Percentiles rank a stretch among this genome's conserved stretches.
Evolutionary conservation across 2,113 vertebrate species (phyloP).

Genomic region (Anser brachyrhynchus): DNA sequence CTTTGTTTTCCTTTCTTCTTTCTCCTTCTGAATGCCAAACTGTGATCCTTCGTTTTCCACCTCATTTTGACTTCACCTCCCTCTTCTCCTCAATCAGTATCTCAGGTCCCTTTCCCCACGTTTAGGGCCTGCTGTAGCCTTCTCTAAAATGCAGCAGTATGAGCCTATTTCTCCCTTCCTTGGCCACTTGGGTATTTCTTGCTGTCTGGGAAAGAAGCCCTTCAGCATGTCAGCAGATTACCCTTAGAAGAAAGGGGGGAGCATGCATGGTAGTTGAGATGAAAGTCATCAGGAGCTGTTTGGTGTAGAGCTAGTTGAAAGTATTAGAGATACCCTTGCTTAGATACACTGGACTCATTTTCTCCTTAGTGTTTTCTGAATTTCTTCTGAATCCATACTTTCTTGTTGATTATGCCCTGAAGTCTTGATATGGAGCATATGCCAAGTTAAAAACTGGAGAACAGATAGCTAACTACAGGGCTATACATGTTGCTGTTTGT

Average conservation of each 20-base stretch:
- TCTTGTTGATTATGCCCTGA: not conserved
- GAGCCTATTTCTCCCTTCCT: not conserved
- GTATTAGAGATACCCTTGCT: not conserved
- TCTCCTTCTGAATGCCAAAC: not conserved
- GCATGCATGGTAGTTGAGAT: not conserved
- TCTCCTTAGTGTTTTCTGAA: not conserved
- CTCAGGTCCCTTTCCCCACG: not conserved
- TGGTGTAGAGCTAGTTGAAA: not conserved
- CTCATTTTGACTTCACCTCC: not conserved
- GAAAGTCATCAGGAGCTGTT: not conserved
- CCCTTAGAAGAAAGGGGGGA: not conserved
- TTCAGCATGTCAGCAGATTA: not conserved
- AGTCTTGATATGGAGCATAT: not conserved
- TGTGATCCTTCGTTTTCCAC: not conserved
- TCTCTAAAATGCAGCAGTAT: not conserved
- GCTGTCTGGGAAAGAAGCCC: not conserved
- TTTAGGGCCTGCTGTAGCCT: not conserved
- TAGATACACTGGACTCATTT: not conserved
- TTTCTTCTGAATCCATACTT: not conserved
- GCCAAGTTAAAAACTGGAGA: not conserved
- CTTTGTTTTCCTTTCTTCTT: not conserved
- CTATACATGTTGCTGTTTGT: fast-evolving
- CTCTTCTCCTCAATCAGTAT: not conserved
- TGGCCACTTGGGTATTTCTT: not conserved
- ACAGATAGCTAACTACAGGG: not conserved